Percentiles rank a stretch among this genome's conserved stretches.
Evolutionary conservation across 2,888 invertebrate species (phyloP).

Genomic region (Pseudolycoriella hygida): DNA sequence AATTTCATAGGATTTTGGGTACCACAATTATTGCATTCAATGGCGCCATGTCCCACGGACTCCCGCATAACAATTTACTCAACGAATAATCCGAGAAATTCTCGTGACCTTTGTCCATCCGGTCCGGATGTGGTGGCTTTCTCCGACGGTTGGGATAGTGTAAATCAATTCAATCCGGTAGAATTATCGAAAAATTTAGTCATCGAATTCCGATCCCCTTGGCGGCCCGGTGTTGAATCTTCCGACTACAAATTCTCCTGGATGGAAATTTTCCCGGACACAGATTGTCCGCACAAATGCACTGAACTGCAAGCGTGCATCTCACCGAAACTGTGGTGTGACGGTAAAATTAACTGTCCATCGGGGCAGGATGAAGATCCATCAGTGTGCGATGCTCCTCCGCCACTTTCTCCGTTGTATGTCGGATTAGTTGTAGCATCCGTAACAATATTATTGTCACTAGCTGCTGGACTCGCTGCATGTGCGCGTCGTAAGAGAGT

Average conservation of each 20-base stretch:
- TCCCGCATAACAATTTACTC: conserved; percentile 54
- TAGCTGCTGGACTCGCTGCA: conserved; percentile 34
- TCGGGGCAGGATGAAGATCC: conserved; percentile 69
- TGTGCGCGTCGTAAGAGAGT: conserved; percentile 36
- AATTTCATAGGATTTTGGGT: conserved; percentile 35
- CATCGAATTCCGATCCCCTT: conserved; percentile 8
- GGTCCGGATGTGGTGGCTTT: conserved; percentile 41
- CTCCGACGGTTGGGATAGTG: conserved; percentile 49
- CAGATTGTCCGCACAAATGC: conserved; percentile 34
- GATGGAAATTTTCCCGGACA: conserved; percentile 13
- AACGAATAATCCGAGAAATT: conserved; percentile 8
- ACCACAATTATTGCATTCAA: conserved; percentile 17
- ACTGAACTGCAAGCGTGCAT: conserved; percentile 69
- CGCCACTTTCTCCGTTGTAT: conserved; percentile 46
- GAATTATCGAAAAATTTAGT: conserved; percentile 9
- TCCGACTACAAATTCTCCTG: conserved; percentile 10
- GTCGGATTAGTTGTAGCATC: conserved; percentile 45
- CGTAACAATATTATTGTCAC: conserved; percentile 39
- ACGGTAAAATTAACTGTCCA: conserved; percentile 60
- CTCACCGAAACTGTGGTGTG: conserved; percentile 61
- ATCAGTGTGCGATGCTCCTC: conserved; percentile 51
- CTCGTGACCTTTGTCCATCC: conserved; percentile 41
- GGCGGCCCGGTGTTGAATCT: conserved; percentile 5
- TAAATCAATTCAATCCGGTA: conserved; percentile 11
- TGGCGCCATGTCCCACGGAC: conserved; percentile 41